Percentiles rank a stretch among this genome's conserved stretches.
These are phyloP conservation scores for Apomyelois bistriatella DNA, from an alignment of 2,888 invertebrate species.

Conservation along the genomic window DNA sequence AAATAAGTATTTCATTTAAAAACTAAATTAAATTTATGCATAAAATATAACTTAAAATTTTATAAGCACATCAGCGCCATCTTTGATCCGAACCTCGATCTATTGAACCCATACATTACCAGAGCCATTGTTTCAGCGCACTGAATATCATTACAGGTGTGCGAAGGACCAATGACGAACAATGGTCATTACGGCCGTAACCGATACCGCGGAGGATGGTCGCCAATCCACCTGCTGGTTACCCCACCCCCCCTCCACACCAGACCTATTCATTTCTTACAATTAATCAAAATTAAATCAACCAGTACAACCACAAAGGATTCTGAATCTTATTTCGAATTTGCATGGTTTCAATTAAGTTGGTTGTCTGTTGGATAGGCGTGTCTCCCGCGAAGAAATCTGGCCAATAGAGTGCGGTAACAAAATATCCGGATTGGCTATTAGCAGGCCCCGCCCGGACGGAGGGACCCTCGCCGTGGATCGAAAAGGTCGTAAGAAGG, in stretches of 20 bases:
- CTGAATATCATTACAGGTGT: slow-evolving; percentile 6
- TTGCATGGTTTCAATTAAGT: slow-evolving; percentile 41
- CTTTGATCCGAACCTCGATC: background rate
- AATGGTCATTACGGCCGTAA: slow-evolving; percentile 20
- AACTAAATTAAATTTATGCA: too few species aligned
- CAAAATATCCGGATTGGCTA: slow-evolving; percentile 81
- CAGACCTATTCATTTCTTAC: slow-evolving; percentile 72
- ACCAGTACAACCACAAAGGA: slow-evolving; percentile 35
- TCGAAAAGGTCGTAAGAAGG: slow-evolving; percentile 34
- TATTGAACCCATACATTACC: background rate
- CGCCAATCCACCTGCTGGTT: slow-evolving; percentile 22
- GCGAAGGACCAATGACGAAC: slow-evolving; percentile 7
- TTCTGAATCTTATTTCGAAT: slow-evolving; percentile 37
- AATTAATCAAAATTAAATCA: slow-evolving; percentile 79
- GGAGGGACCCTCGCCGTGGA: slow-evolving; percentile 28
- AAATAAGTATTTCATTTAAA: too few species aligned
- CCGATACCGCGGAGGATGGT: slow-evolving; percentile 10
- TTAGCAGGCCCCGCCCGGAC: slow-evolving; percentile 69
- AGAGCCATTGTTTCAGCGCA: background rate
- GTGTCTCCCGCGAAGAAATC: slow-evolving; percentile 74
- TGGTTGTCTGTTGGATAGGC: slow-evolving; percentile 49
- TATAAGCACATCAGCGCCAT: background rate
- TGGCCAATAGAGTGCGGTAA: slow-evolving; percentile 82
- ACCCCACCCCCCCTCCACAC: slow-evolving; percentile 29
- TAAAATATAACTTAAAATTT: background rate